Conservation (phyloP, 2,113 vertebrate genomes). For the Dryoscopus gambensis region DNA sequence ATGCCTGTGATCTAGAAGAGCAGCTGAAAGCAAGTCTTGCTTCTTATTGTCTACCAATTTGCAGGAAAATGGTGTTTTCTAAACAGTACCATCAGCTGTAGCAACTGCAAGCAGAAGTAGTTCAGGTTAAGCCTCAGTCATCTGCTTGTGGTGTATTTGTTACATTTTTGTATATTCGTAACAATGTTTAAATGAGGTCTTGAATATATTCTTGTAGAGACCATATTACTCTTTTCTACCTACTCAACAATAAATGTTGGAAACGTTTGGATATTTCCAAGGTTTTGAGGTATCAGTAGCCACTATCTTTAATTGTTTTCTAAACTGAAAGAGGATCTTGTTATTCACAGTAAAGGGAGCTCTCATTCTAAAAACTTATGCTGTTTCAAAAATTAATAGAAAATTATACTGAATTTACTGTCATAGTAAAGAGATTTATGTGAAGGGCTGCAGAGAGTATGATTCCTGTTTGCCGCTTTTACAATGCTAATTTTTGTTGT, state of each 20-base stretch:
- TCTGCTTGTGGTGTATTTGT: background rate
- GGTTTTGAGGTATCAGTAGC: background rate
- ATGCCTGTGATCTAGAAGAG: background rate
- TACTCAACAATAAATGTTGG: background rate
- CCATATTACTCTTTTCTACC: background rate
- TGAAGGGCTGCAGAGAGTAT: background rate
- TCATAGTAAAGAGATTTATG: background rate
- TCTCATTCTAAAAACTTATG: background rate
- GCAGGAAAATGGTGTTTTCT: background rate
- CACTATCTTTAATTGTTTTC: background rate
- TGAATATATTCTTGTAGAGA: background rate
- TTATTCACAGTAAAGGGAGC: background rate
- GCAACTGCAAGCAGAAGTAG: background rate
- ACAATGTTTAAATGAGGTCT: background rate
- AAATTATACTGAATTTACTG: background rate
- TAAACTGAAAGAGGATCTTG: background rate
- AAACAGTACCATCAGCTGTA: background rate
- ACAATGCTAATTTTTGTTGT: background rate
- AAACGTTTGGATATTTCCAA: background rate
- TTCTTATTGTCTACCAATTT: background rate
- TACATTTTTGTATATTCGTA: background rate
- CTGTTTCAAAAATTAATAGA: background rate
- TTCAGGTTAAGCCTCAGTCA: background rate
- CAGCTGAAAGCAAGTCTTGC: background rate
- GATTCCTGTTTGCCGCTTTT: background rate